phyloP scores from a whole-genome alignment of 1,140 invertebrate species.

The Olivierus martensii region DNA sequence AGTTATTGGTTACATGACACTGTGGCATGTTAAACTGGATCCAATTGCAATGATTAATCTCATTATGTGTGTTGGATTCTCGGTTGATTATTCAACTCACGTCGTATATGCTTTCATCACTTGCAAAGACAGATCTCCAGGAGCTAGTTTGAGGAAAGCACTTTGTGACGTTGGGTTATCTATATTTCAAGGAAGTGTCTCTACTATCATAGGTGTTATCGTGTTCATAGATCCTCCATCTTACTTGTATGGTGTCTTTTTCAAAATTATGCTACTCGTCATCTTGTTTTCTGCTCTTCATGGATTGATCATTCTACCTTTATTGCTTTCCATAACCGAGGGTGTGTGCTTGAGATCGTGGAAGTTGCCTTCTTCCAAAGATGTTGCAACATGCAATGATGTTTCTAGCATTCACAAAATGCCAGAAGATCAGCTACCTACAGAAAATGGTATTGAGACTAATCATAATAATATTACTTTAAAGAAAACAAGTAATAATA shows the following conservation, averaged over 20 bases:
- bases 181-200: slow-evolving; percentile 85
- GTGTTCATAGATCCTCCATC: slow-evolving; percentile 76
- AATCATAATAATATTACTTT: too few species aligned
- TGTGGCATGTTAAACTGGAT: slow-evolving; percentile 88
- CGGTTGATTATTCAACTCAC: slow-evolving; percentile 91
- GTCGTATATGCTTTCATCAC: slow-evolving; percentile 94
- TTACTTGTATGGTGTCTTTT: slow-evolving; percentile 93
- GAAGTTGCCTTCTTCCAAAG: too few species aligned
- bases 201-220: slow-evolving; percentile 77
- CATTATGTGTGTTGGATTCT: slow-evolving; percentile 97
- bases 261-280: slow-evolving; percentile 93
- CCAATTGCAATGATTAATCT: slow-evolving; percentile 97
- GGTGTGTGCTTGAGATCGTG: slow-evolving; percentile 3
- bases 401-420: too few species aligned
- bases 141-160: slow-evolving; percentile 67
- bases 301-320: slow-evolving; percentile 77
- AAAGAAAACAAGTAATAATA: too few species aligned
- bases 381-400: too few species aligned
- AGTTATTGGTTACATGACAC: slow-evolving; percentile 87
- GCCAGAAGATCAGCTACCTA: too few species aligned
- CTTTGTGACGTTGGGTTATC: slow-evolving; percentile 79
- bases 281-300: slow-evolving; percentile 88
- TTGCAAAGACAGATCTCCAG: slow-evolving; percentile 33
- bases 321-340: slow-evolving; percentile 56
- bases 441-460: too few species aligned